Conservation (phyloP, 2,888 invertebrate genomes). For the Muscina levida region DNA sequence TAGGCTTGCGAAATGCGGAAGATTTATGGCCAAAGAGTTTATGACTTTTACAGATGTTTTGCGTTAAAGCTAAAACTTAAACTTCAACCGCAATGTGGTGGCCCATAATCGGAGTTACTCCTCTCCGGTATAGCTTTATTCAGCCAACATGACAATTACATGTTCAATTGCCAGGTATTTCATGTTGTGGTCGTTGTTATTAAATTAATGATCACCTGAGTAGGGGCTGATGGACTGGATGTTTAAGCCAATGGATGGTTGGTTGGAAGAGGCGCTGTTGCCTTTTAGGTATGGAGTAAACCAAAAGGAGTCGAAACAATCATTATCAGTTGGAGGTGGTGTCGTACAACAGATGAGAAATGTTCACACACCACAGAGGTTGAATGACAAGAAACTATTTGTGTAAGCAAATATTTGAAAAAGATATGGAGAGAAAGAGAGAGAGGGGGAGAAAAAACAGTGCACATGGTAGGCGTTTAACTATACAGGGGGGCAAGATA, state of each 20-base stretch:
- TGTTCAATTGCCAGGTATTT: slow-evolving; percentile 17
- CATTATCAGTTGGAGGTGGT: background rate
- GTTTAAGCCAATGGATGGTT: slow-evolving; percentile 8
- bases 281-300: background rate
- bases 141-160: slow-evolving; percentile 22
- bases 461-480: too few relatives aligned
- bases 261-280: slow-evolving; percentile 1
- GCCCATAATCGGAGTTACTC: slow-evolving; percentile 25
- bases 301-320: slow-evolving; percentile 1
- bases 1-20: slow-evolving; percentile 10
- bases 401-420: too few relatives aligned
- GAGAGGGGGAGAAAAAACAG: too few relatives aligned
- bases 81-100: background rate
- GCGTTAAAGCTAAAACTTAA: background rate
- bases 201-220: too few relatives aligned
- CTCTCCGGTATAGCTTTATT: slow-evolving; percentile 6
- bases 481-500: too few relatives aligned
- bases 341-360: background rate
- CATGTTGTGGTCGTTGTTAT: background rate
- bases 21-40: background rate
- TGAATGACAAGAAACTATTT: slow-evolving; percentile 19
- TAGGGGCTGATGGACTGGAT: too few relatives aligned
- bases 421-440: too few relatives aligned
- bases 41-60: too few relatives aligned
- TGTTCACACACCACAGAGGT: background rate